Conservation (phyloP, 2,888 invertebrate species). For the Agriopis aurantiaria region DNA sequence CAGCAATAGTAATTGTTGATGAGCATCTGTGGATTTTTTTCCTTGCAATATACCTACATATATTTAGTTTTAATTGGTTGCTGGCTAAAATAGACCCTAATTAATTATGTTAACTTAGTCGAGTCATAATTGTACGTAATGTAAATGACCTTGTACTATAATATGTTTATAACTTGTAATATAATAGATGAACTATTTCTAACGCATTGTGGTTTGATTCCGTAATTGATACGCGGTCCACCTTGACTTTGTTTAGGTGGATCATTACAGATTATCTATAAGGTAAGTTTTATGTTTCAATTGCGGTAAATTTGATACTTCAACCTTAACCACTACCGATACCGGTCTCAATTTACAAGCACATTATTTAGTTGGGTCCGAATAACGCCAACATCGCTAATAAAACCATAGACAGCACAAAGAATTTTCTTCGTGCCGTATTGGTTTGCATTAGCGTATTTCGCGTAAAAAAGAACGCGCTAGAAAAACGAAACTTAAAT, state of each 20-base stretch:
- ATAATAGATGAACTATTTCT: conserved; percentile 18
- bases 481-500: too few species aligned
- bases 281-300: not conserved
- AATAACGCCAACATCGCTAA: too few species aligned
- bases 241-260: conserved; percentile 1
- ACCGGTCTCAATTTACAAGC: not conserved
- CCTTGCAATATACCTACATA: too few species aligned
- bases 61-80: not conserved
- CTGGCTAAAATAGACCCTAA: not conserved
- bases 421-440: too few species aligned
- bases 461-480: too few species aligned
- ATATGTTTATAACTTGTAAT: conserved; percentile 20
- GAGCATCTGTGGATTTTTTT: too few species aligned
- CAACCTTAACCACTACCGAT: not conserved
- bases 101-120: not conserved
- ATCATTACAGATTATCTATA: not conserved
- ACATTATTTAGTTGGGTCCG: not conserved
- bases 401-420: too few species aligned
- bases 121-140: conserved; percentile 13
- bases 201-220: conserved; percentile 23
- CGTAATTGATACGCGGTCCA: conserved; percentile 1
- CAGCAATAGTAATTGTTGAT: too few species aligned
- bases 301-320: conserved; percentile 17
- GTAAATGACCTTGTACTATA: conserved; percentile 22
- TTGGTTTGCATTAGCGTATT: too few species aligned